These are phyloP conservation scores for Phenganax marumi DNA, from an alignment of 92 coral and sea anemone genomes.

Conservation along the genomic window DNA sequence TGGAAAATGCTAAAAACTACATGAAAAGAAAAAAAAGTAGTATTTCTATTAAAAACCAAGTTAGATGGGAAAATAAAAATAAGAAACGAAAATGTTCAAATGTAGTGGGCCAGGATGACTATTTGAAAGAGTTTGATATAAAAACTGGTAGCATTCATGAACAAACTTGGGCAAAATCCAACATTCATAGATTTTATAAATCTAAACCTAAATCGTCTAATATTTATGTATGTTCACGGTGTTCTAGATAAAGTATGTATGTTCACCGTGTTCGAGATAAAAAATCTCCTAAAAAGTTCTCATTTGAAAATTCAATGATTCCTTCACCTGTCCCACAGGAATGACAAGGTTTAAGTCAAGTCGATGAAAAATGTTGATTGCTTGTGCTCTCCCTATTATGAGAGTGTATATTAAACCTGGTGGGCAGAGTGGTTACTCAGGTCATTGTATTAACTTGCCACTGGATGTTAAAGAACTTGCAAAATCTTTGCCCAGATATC, in stretches of 20 bases:
- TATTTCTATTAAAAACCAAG: not conserved
- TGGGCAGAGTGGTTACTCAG: not conserved
- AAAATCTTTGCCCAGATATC: too few species aligned
- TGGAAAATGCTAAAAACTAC: not conserved
- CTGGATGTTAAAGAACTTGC: too few species aligned
- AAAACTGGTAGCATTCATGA: conserved; percentile 5
- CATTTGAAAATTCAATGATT: too few species aligned
- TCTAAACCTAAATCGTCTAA: conserved; percentile 5
- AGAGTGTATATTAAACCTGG: too few species aligned
- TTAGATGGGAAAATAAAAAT: not conserved
- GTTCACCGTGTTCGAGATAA: not conserved
- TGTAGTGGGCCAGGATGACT: not conserved
- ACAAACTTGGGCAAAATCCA: not conserved
- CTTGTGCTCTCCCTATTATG: too few species aligned
- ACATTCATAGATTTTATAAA: not conserved
- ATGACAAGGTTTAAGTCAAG: not conserved
- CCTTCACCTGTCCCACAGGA: too few species aligned
- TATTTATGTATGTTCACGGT: conserved; percentile 8
- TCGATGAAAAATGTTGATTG: not conserved
- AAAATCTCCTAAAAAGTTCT: too few species aligned
- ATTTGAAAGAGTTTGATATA: not conserved
- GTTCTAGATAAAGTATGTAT: not conserved
- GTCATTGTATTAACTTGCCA: not conserved
- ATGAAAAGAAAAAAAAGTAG: not conserved
- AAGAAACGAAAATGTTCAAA: not conserved